Conservation (phyloP, 2,888 invertebrate genomes). For the Drosophila prolongata region DNA sequence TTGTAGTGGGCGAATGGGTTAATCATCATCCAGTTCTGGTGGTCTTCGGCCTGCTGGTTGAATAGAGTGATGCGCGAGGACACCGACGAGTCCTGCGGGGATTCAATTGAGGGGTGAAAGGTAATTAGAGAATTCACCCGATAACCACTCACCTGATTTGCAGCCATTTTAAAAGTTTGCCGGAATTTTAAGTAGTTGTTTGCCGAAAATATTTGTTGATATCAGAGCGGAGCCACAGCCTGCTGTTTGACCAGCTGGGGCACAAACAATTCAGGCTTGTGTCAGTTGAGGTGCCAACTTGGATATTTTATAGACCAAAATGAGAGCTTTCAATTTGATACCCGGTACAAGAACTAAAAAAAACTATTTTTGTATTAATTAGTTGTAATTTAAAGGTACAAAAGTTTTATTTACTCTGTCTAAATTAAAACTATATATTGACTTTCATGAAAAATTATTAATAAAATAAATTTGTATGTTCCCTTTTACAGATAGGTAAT, state of each 20-base stretch:
- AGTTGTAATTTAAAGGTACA: too few relatives aligned
- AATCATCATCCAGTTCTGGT: slow-evolving; percentile 60
- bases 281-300: neutral
- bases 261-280: neutral
- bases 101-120: neutral
- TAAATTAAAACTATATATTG: too few relatives aligned
- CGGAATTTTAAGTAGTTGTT: slow-evolving; percentile 2
- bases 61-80: slow-evolving; percentile 63
- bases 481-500: too few relatives aligned
- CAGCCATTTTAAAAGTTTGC: slow-evolving; percentile 9
- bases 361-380: too few relatives aligned
- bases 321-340: too few relatives aligned
- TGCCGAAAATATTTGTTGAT: slow-evolving; percentile 15
- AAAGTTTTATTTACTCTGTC: too few relatives aligned
- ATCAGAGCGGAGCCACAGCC: neutral
- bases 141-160: neutral
- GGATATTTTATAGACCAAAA: too few relatives aligned
- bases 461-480: too few relatives aligned
- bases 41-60: slow-evolving; percentile 57
- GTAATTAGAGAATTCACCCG: neutral
- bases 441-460: too few relatives aligned
- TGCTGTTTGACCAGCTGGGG: neutral
- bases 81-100: slow-evolving; percentile 46
- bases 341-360: too few relatives aligned
- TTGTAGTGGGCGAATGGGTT: slow-evolving; percentile 63